A percentile compares a stretch with the other conserved stretches of the same genome.
These are phyloP conservation scores for Liolophura sinensis DNA, from an alignment of 1,140 invertebrate genomes.

Conservation along the genomic window DNA sequence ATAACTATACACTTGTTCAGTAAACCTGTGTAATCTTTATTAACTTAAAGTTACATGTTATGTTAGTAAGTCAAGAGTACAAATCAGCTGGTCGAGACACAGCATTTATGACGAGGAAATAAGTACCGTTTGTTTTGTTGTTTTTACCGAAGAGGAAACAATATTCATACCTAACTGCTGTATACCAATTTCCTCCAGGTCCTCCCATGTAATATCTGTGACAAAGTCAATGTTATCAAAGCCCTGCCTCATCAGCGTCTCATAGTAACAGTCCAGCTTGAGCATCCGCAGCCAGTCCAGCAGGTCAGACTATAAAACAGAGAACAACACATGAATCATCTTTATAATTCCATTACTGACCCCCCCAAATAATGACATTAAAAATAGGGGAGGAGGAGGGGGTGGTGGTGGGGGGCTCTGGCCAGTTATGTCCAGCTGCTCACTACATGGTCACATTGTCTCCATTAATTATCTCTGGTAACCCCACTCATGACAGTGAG, in stretches of 20 bases:
- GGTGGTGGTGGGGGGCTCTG: too few relatives aligned
- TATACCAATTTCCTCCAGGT: constrained; percentile 98
- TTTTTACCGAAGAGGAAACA: not conserved
- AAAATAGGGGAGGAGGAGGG: too few relatives aligned
- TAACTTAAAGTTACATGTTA: not conserved
- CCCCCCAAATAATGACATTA: not conserved
- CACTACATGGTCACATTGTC: not conserved
- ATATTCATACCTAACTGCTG: constrained; percentile 60
- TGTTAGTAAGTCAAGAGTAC: not conserved
- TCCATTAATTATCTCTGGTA: not conserved
- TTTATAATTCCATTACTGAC: not conserved
- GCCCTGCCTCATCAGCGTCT: constrained; percentile 85
- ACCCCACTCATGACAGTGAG: too few relatives aligned
- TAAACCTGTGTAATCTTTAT: not conserved
- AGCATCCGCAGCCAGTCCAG: constrained; percentile 92
- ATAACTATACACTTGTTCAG: too few relatives aligned
- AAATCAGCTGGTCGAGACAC: not conserved
- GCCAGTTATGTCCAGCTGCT: not conserved
- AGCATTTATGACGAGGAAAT: not conserved
- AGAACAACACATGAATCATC: not conserved
- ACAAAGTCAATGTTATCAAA: constrained; percentile 85
- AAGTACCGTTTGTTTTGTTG: not conserved
- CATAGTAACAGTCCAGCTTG: constrained; percentile 88
- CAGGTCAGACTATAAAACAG: constrained; percentile 59
- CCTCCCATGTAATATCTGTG: constrained; percentile 96